phyloP scores from a whole-genome alignment of 2,797 vertebrate genomes.

The Malacoraja senta region DNA sequence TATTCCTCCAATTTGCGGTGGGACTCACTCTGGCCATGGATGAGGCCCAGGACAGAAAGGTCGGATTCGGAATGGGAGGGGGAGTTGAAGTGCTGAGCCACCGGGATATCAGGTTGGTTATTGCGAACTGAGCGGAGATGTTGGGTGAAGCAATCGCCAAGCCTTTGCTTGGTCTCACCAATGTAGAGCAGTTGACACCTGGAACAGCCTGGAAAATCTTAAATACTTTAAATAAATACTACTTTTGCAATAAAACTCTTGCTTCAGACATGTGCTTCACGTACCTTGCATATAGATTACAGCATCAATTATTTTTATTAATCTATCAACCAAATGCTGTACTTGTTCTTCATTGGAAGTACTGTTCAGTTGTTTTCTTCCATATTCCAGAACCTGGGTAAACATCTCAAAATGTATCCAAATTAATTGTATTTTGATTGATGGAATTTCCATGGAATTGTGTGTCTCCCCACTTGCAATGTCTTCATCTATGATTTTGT shows the following conservation, averaged over 20 bases:
- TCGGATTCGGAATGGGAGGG: too few species aligned
- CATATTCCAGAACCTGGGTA: slow-evolving; percentile 62
- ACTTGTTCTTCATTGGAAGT: slow-evolving; percentile 48
- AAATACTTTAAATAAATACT: neutral
- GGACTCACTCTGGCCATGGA: too few species aligned
- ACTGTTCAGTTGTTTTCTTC: slow-evolving; percentile 66
- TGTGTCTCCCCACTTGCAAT: neutral
- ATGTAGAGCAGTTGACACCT: too few species aligned
- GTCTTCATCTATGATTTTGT: neutral
- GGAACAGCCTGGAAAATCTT: too few species aligned
- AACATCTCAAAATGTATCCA: slow-evolving; percentile 74
- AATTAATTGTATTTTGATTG: slow-evolving; percentile 48
- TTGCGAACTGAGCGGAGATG: too few species aligned
- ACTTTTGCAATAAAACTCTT: neutral
- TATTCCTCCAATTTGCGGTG: too few species aligned
- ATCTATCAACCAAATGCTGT: slow-evolving; percentile 58
- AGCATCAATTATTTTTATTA: slow-evolving; percentile 73
- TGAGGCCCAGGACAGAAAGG: too few species aligned
- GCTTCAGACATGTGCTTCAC: slow-evolving; percentile 26
- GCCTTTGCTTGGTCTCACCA: too few species aligned
- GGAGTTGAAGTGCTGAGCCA: too few species aligned
- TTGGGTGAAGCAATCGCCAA: too few species aligned
- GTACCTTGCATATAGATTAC: slow-evolving; percentile 78
- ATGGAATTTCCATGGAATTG: neutral
- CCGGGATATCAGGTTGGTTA: too few species aligned